Conservation (phyloP, 2,888 invertebrate species). For the Choristoneura rosaceana region DNA sequence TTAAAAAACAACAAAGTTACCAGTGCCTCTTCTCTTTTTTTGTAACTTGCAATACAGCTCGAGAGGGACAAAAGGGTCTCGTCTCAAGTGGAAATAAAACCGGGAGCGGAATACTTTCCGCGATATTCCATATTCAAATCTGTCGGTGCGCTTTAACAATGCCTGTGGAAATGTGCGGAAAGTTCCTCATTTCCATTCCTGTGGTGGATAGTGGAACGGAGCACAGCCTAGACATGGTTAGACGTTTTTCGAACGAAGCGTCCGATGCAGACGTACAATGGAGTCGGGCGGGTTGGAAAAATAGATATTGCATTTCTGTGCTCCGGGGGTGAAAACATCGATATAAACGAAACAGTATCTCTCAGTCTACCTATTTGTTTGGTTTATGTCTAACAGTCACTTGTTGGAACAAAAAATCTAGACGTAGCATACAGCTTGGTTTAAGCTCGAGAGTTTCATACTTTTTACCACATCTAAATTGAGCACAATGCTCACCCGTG, state of each 20-base stretch:
- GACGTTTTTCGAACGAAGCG: conserved; percentile 41
- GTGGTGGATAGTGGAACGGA: conserved; percentile 28
- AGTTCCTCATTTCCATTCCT: conserved; percentile 48
- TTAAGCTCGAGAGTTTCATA: too few species aligned
- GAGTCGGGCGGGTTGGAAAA: conserved; percentile 38
- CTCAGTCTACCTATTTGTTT: not conserved
- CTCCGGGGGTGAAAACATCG: not conserved
- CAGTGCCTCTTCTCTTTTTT: conserved; percentile 42
- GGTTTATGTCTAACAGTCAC: not conserved
- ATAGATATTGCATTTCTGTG: conserved; percentile 16
- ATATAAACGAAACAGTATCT: not conserved
- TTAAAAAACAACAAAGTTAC: conserved; percentile 42
- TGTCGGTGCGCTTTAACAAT: conserved; percentile 48
- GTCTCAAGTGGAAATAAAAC: conserved; percentile 60
- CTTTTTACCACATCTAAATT: too few species aligned
- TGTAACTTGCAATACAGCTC: conserved; percentile 54
- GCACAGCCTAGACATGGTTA: conserved; percentile 30
- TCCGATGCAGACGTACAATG: conserved; percentile 45
- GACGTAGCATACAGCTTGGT: too few species aligned
- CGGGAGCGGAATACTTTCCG: conserved; percentile 51
- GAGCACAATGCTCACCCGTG: too few species aligned
- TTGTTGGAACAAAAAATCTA: too few species aligned
- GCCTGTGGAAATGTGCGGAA: conserved; percentile 48
- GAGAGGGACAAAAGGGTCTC: conserved; percentile 53
- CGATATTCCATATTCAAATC: conserved; percentile 63